phyloP scores from a whole-genome alignment of 1,140 invertebrate species.

The Drosophila persimilis region DNA sequence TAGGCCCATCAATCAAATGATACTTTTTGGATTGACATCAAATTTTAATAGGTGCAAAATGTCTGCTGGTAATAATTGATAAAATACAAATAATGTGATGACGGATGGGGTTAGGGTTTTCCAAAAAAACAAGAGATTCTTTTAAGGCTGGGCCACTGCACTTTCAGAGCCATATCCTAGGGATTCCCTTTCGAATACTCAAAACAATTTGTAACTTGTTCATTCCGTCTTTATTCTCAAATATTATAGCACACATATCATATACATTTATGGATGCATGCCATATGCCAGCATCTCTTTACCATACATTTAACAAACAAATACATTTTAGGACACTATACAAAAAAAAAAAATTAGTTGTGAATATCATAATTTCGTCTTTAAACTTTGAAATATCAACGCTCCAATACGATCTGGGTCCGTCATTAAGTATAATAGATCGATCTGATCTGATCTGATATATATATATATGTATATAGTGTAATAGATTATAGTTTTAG shows the following conservation, averaged over 20 bases:
- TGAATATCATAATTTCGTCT: conserved; percentile 16
- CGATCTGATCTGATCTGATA: conserved; percentile 8
- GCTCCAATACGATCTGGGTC: conserved; percentile 1
- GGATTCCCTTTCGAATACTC: no score
- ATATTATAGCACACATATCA: conserved; percentile 27
- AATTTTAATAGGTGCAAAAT: no score
- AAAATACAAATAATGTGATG: no score
- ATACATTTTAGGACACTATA: conserved; percentile 18
- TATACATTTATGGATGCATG: conserved; percentile 12
- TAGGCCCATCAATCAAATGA: no score
- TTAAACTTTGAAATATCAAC: conserved; percentile 22
- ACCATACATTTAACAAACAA: conserved; percentile 40
- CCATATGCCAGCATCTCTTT: conserved; percentile 5
- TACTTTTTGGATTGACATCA: no score
- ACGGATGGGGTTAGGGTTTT: no score
- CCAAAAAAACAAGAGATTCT: no score
- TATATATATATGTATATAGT: conserved; percentile 16
- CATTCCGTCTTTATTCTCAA: conserved; percentile 61
- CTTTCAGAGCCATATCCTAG: no score
- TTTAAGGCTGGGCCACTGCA: no score
- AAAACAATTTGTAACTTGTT: neutral
- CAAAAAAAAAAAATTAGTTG: conserved; percentile 40
- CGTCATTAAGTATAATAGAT: conserved; percentile 28
- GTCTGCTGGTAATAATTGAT: no score
- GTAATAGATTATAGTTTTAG: conserved; percentile 2